Evolutionary conservation across 2,113 vertebrate species (phyloP), one percentile per base, ranked within the genome.

Genomic region (Mohoua ochrocephala): DNA sequence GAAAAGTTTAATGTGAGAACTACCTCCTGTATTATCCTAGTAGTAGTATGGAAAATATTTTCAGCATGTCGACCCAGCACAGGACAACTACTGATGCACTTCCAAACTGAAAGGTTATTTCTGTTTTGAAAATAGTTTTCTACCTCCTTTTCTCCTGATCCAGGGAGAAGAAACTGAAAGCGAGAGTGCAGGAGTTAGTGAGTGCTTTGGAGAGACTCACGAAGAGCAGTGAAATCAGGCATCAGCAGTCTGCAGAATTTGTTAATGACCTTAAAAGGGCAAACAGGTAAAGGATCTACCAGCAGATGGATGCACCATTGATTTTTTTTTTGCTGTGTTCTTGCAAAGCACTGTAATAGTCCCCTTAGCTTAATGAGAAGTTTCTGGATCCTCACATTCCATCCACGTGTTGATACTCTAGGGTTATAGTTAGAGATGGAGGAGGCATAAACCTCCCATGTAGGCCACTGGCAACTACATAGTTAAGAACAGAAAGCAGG

Each of bases 161-260:
- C 84, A 99, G 99, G 84, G 99, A 99, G 96, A 99, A 99, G 98
- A 99, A 99, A 77, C 79, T 99, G 88, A 99, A 99, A 88, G 92
- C 96, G 75, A 97, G 98, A 95, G 99, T 99, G 41, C 99, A 99
- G 71, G 99, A 99, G 86, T 84, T 99, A 84, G 98, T 99, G 79
- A 98, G 97, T 45, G 98, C 98, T 56, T 89, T 99, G 94, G 99
- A 99, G 82, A 98, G 98, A 94, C 98, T 99, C 52, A 99, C 98
- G 0, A 99, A 99, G 90, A 99, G 98, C 98, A 99, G 98, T 44
- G 99, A 99, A 94, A 98, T 98, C 86, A 96, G 98, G 77, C 98
- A 99, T 92, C 98, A 99, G 96, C 99, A 99, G 57, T 99, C 98
- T 6, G 98, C 98, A 7, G 99, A 99, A 95, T 99, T 99, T 49